Evolutionary conservation across 2,113 vertebrate genomes (phyloP), one percentile per base, ranked within the genome.

Genomic region (Notechis scutatus): DNA sequence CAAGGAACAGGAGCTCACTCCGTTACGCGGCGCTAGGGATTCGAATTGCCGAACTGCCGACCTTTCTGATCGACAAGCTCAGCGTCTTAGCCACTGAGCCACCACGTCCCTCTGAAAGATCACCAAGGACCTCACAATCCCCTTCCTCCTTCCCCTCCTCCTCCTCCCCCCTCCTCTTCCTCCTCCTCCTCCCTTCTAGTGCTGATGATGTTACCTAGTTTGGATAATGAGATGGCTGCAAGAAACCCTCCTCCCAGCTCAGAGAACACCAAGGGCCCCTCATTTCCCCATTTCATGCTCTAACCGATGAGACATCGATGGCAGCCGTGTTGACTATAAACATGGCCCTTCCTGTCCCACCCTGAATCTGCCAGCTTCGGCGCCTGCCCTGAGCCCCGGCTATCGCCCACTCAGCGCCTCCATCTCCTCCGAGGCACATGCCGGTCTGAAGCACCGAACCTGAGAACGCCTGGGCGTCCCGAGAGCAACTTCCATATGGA

Each of bases 361-460:
- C 55, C 55, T n/a, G 95, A 94, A 94, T 94, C 92, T 96, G 97
- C 96, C 96, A 97, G 95, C 93, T 95, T 50, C 93, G 94, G 96
- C 94, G 95, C 23, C 95, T 92, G 12, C 24, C 95, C 94, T 85
- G 94, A 88, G 61, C 96, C 96, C 95, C 95, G 95, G 96, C 95
- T 96, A 96, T 95, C 90, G 95, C 97, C 93, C 94, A 95, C 94
- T 96, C 94, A 94, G 96, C 96, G 95, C 96, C 59, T 94, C 96
- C 96, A 96, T 95, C 96, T 97, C 95, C 96, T 96, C 24, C 91
- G 89, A 90, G 96, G 89, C 96, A 96, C 95, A 93, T n/a, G 88
- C 94, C 54, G 91, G 90, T 93, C 96, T 0, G 93, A 96, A 93
- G 96, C 96, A 47, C n/a, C 15, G 94, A 94, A 88, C 96, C 96